A percentile compares a stretch with the other conserved stretches of the same genome.
These are phyloP conservation scores for Endotricha flammealis DNA, from an alignment of 2,888 invertebrate species.

Conservation along the genomic window DNA sequence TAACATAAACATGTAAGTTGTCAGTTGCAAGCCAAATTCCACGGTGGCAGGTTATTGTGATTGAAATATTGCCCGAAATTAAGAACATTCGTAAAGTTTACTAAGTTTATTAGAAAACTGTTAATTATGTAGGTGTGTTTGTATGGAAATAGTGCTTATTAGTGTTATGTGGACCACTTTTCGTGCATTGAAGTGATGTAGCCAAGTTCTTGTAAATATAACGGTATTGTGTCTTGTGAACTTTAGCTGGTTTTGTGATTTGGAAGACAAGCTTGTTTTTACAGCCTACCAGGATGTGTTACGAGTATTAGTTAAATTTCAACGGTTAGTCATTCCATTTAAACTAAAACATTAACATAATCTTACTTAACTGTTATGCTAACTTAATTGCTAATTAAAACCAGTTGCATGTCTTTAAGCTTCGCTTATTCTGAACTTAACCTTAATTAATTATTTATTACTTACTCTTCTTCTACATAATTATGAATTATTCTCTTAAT, in stretches of 20 bases:
- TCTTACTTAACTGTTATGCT: neutral
- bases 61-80: constrained; percentile 7
- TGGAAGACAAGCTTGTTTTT: constrained; percentile 55
- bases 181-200: constrained; percentile 31
- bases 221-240: constrained; percentile 59
- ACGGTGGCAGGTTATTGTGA: constrained; percentile 37
- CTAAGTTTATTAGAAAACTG: constrained; percentile 18
- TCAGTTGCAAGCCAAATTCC: constrained; percentile 55
- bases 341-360: too few relatives aligned
- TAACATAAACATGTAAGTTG: constrained; percentile 57
- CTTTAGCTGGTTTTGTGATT: constrained; percentile 41
- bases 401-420: neutral
- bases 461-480: too few relatives aligned
- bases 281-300: constrained; percentile 47
- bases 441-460: neutral
- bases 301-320: constrained; percentile 48
- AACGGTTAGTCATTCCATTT: constrained; percentile 24
- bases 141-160: constrained; percentile 18
- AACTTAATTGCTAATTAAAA: neutral
- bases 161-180: constrained; percentile 21
- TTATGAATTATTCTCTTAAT: too few relatives aligned
- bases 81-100: neutral
- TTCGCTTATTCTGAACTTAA: constrained; percentile 3
- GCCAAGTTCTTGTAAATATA: constrained; percentile 39
- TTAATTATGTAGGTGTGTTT: constrained; percentile 23